Evolutionary conservation across 1,140 invertebrate genomes (phyloP), one percentile per base, ranked within the genome.

Genomic region (Brachionus rotundiformis): DNA sequence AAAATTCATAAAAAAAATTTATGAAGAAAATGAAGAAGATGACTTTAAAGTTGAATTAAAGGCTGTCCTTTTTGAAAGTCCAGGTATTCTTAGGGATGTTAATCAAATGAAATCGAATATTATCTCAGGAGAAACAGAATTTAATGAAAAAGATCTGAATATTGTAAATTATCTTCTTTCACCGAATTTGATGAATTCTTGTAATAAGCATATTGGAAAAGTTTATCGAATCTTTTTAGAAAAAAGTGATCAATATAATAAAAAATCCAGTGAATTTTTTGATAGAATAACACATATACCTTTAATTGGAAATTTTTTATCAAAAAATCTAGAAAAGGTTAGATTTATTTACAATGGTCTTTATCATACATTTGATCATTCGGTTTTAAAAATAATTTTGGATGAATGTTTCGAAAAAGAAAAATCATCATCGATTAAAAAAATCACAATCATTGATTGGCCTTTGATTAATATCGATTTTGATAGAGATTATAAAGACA

Each of bases 61-160:
- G 16, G 63, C 63, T 68, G 63, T 68, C 36, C 36, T 68, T 7
- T 68, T 68, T 19, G 63, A 36, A 16, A 68, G 31, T 19, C 63
- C 63, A 36, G 63, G 63, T 7, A 68, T 68, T 16, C 8, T 68
- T 68, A 68, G 63, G 36, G 7, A 11, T 19, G 19, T 19, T 16
- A 31, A 36, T n/a, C 13, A 68, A 36, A 36, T 8, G 3, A 33
- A 68, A 13, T 39, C 63, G 1, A 68, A 68, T 36, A 68, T 31
- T 6, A 68, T 68, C 36, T 33, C 29, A 13, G 8, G 13, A 5
- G 63, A 68, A 11, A 16, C 11, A 13, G 29, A 68, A 2, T 68
- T 68, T 68, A 19, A 68, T 19, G 7, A n/a, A 10, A 31, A 19
- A 33, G 31, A 36, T 36, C 36, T 68, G 31, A 68, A 68, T 6